A percentile compares a stretch with the other conserved stretches of the same genome.
Conservation (phyloP, 2,888 invertebrate species). For the Melinopterus prodromus region DNA sequence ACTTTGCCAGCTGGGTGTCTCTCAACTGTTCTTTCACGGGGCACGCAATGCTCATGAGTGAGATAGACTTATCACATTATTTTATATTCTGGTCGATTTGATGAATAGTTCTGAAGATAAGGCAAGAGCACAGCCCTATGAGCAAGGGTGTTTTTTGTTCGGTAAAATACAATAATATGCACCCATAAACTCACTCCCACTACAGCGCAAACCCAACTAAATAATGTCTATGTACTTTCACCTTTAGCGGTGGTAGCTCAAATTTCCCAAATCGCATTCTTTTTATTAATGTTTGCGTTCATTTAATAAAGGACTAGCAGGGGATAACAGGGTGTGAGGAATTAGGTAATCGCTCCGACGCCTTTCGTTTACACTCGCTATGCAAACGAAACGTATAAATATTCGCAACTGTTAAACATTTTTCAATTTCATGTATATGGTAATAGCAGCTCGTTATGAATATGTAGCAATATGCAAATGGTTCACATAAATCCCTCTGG, state of each 20-base stretch:
- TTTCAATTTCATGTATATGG: conserved; percentile 9
- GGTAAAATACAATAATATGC: too few species aligned
- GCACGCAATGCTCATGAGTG: too few species aligned
- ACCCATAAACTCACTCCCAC: too few species aligned
- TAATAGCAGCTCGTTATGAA: conserved; percentile 20
- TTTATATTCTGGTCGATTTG: too few species aligned
- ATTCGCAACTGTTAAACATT: conserved; percentile 4
- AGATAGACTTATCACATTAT: too few species aligned
- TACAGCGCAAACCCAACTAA: too few species aligned
- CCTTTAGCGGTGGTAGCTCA: neutral
- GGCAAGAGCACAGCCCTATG: too few species aligned
- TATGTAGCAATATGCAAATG: conserved; percentile 21
- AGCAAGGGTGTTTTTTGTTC: too few species aligned
- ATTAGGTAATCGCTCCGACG: neutral
- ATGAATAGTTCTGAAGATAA: too few species aligned
- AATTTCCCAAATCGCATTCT: neutral
- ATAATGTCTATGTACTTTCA: too few species aligned
- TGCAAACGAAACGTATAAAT: neutral
- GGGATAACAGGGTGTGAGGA: neutral
- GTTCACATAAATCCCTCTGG: conserved; percentile 18
- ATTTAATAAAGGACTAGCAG: neutral
- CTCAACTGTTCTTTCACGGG: too few species aligned
- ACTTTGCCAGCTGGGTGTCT: too few species aligned
- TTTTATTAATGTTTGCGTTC: neutral
- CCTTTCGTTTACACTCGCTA: neutral